Conservation (phyloP, 2,888 invertebrate species). For the Idaea straminata region DNA sequence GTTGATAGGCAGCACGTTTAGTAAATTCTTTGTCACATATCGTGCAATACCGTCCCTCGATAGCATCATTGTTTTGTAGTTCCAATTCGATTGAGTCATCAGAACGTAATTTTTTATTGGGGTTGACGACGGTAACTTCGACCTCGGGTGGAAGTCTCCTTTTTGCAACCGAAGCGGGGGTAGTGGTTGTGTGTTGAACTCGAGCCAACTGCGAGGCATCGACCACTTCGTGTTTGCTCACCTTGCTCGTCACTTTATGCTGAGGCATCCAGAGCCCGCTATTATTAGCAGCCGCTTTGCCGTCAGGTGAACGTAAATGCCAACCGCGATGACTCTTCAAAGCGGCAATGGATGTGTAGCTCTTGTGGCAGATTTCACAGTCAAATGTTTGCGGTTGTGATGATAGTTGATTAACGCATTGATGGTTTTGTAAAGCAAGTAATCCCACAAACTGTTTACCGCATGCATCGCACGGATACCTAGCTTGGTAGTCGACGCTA, state of each 20-base stretch:
- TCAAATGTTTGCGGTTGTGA: conserved; percentile 72
- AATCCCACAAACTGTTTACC: conserved; percentile 78
- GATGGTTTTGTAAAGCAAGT: conserved; percentile 77
- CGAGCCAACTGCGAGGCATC: conserved; percentile 56
- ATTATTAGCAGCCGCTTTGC: conserved; percentile 76
- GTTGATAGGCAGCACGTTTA: conserved; percentile 80
- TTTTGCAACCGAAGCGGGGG: conserved; percentile 51
- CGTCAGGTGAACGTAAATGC: conserved; percentile 81
- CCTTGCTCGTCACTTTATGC: conserved; percentile 74
- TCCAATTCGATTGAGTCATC: conserved; percentile 70
- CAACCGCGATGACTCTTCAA: conserved; percentile 84
- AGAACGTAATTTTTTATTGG: conserved; percentile 71
- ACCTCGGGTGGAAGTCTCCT: conserved; percentile 73
- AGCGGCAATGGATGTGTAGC: conserved; percentile 83
- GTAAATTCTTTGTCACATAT: conserved; percentile 82
- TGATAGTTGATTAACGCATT: conserved; percentile 65
- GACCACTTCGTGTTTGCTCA: conserved; percentile 73
- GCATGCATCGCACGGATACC: conserved; percentile 78
- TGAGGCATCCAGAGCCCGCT: conserved; percentile 78
- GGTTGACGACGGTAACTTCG: conserved; percentile 75
- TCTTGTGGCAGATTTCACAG: conserved; percentile 83
- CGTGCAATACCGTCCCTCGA: conserved; percentile 78
- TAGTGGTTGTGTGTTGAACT: conserved; percentile 45
- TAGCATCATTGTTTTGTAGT: conserved; percentile 60
- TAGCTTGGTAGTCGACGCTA: conserved; percentile 69